Evolutionary conservation across 2,888 invertebrate genomes (phyloP).

Genomic region (Empis livida): DNA sequence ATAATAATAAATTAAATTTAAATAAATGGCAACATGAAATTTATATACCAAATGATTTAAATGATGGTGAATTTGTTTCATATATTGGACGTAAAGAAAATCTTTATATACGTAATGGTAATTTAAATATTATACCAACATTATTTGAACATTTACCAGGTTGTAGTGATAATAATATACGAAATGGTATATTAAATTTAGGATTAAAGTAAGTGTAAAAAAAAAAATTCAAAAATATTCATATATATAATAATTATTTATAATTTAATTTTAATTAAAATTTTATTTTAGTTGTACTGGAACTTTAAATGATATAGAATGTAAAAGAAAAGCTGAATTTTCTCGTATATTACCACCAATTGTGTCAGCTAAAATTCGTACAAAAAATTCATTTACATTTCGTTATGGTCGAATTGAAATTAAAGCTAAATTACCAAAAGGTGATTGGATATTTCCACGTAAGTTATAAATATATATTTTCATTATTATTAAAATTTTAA

Average conservation of each 20-base stretch:
- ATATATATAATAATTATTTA: no score
- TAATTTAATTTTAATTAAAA: no score
- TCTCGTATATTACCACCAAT: slow-evolving; percentile 51
- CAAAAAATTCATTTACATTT: slow-evolving; percentile 50
- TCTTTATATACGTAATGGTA: slow-evolving; percentile 19
- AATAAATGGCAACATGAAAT: slow-evolving; percentile 49
- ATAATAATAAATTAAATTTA: slow-evolving; percentile 24
- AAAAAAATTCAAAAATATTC: no score
- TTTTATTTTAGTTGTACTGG: slow-evolving; percentile 6
- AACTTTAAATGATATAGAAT: no score
- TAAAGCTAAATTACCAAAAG: slow-evolving; percentile 56
- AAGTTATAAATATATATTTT: slow-evolving; percentile 19
- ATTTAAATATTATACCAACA: slow-evolving; percentile 27
- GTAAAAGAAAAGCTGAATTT: slow-evolving; percentile 25
- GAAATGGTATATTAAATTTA: slow-evolving; percentile 20
- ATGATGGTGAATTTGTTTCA: slow-evolving; percentile 36
- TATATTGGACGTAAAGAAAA: slow-evolving; percentile 32
- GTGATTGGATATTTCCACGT: slow-evolving; percentile 70
- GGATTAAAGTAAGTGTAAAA: no score
- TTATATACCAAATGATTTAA: slow-evolving; percentile 38
- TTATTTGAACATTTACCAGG: slow-evolving; percentile 11
- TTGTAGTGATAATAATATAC: slow-evolving; percentile 14
- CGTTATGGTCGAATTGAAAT: slow-evolving; percentile 55
- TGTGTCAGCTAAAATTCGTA: slow-evolving; percentile 47
- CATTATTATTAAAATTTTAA: no score